Base-by-base conservation (phyloP, 1,140 invertebrate genomes). In the Palaemon carinicauda region DNA sequence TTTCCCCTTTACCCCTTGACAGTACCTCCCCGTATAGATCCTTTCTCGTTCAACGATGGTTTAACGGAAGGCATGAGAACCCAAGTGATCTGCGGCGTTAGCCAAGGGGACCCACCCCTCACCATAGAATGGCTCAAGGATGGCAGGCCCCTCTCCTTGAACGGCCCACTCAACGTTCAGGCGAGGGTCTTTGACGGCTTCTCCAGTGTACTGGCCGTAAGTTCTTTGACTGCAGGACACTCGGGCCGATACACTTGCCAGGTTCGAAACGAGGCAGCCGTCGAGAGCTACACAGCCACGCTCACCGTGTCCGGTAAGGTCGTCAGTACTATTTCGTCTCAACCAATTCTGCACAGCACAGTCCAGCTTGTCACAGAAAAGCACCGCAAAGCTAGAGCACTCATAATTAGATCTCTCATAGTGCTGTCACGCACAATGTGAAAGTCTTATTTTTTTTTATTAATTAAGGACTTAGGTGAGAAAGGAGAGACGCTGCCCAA, bases 41-140 rank as follows among this genome's bases (percentile, higher is more conserved):
- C 84, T 80, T 86, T 86, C 80, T 80, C 77, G 84, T 86, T 86
- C 69, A 77, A 86, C 80, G 84, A 86, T 15, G 77, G 84, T 86
- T 86, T 86, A 52, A 90, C 90, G 74, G 91, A 92, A 90, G 92
- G 92, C 12, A 91, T 92, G 88, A 89, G 92, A 81, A 91, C 92
- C 9, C 91, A 91, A 21, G 96, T 98, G 89, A 96, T 97, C 86
- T 99, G 98, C 92, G 96, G 97, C 90, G 96, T 98, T 89, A 95
- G 97, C 90, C 96, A 98, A 92, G 98, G 98, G 24, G 97, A 99
- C 93, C 94, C 96, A 88, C 97, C 97, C 27, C 95, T 99, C 87
- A 95, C 94, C 84, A 97, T 98, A 92, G 93, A 91, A 60, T 95
- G 95, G 95, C 90, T 91, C 24, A 93, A 94, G 90, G 96, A 97